Evolutionary conservation across 1,140 invertebrate genomes (phyloP).

Genomic region (Rhopalosiphum padi): DNA sequence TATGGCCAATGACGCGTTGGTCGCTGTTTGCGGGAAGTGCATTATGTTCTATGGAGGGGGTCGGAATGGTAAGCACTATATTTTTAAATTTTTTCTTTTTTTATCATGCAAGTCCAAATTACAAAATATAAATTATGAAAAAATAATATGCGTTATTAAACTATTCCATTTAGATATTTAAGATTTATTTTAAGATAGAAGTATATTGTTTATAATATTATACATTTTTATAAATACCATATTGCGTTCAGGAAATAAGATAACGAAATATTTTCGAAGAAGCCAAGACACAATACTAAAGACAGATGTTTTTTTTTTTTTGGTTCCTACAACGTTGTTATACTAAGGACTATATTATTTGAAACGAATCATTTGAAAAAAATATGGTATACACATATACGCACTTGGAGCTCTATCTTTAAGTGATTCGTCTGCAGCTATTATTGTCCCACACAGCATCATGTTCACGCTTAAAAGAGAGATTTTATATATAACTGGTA

Average conservation of each 20-base stretch:
- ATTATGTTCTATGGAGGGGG: conserved; percentile 81
- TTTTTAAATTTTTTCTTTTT: background rate
- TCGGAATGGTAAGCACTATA: conserved; percentile 70
- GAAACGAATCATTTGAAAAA: background rate
- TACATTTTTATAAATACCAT: background rate
- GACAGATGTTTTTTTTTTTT: background rate
- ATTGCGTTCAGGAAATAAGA: background rate
- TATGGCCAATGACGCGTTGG: conserved; percentile 41
- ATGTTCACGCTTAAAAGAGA: background rate
- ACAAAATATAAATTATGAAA: background rate
- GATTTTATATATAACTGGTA: background rate
- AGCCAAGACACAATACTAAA: background rate
- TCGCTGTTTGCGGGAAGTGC: conserved; percentile 67
- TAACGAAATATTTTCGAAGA: background rate
- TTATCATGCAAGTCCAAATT: background rate
- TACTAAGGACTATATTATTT: background rate
- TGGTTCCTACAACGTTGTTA: background rate
- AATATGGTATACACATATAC: background rate
- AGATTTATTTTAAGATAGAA: background rate
- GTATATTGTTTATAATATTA: background rate
- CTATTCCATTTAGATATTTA: background rate
- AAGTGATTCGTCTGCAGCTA: background rate
- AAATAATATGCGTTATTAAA: background rate
- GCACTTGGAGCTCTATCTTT: background rate
- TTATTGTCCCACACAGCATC: background rate